Percentiles rank a stretch among this genome's conserved stretches.
These are phyloP conservation scores for Monodelphis domestica DNA, from an alignment of 2,797 vertebrate genomes.

Conservation along the genomic window DNA sequence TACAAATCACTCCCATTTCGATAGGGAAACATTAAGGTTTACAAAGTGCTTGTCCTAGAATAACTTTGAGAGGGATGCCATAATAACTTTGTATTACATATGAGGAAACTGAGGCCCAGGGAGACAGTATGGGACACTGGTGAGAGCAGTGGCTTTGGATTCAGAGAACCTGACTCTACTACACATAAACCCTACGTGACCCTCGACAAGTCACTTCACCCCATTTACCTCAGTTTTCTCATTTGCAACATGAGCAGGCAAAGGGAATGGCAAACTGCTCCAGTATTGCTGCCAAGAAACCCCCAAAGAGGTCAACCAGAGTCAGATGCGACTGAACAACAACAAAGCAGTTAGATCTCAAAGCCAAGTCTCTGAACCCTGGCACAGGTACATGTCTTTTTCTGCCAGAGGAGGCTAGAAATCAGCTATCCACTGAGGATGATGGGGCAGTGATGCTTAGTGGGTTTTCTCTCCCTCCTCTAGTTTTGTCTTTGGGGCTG, in stretches of 20 bases:
- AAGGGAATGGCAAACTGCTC: too few relatives aligned
- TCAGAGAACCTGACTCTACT: background rate
- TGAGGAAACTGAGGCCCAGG: background rate
- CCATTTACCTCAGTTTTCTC: background rate
- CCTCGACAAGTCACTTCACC: background rate
- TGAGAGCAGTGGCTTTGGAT: background rate
- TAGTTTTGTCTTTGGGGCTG: background rate
- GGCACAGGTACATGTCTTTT: background rate
- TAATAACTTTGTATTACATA: background rate
- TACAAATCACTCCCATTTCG: background rate
- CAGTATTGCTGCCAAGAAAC: too few relatives aligned
- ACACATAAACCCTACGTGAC: background rate
- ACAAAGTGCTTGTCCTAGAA: background rate
- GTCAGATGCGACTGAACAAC: too few relatives aligned
- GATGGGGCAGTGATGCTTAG: background rate
- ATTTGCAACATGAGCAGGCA: background rate
- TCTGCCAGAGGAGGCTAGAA: background rate
- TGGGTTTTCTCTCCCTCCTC: background rate
- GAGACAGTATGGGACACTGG: background rate
- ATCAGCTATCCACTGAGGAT: background rate
- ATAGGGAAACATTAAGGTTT: background rate
- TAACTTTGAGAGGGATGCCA: background rate
- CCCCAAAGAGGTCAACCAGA: too few relatives aligned
- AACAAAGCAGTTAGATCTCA: background rate
- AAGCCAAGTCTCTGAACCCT: background rate